Percentiles rank a stretch among this genome's conserved stretches.
These are phyloP conservation scores for Burhinus bistriatus DNA, from an alignment of 2,113 vertebrate genomes.

Conservation along the genomic window DNA sequence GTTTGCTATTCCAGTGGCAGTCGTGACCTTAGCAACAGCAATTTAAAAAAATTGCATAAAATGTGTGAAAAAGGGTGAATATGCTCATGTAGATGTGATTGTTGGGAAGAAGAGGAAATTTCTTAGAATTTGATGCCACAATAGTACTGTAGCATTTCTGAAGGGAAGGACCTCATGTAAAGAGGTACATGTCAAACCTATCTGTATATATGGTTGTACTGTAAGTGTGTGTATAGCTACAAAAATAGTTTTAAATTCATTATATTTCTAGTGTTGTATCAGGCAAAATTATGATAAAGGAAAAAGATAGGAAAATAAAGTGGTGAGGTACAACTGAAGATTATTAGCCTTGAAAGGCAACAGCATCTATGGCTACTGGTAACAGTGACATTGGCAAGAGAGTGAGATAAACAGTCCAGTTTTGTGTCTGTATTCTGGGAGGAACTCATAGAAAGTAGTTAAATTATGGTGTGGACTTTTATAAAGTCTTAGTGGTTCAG, in stretches of 20 bases:
- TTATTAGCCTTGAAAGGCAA: background rate
- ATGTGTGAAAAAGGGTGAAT: background rate
- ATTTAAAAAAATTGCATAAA: background rate
- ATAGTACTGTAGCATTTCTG: background rate
- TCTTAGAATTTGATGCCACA: background rate
- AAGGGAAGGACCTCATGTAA: background rate
- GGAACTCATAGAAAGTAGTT: background rate
- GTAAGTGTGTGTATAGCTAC: background rate
- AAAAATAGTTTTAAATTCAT: background rate
- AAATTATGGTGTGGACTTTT: background rate
- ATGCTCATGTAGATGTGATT: background rate
- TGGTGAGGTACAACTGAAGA: background rate
- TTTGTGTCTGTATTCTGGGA: background rate
- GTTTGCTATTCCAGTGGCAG: background rate
- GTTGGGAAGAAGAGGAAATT: background rate
- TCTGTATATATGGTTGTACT: background rate
- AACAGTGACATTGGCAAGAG: background rate
- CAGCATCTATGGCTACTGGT: no score
- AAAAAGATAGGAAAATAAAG: background rate
- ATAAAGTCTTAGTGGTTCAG: background rate
- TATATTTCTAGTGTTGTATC: background rate
- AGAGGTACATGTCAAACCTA: background rate
- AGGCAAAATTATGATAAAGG: background rate
- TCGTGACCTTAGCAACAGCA: background rate
- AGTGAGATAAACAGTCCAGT: background rate